Conservation (phyloP, 2,113 vertebrate genomes). For the Sander lucioperca region DNA sequence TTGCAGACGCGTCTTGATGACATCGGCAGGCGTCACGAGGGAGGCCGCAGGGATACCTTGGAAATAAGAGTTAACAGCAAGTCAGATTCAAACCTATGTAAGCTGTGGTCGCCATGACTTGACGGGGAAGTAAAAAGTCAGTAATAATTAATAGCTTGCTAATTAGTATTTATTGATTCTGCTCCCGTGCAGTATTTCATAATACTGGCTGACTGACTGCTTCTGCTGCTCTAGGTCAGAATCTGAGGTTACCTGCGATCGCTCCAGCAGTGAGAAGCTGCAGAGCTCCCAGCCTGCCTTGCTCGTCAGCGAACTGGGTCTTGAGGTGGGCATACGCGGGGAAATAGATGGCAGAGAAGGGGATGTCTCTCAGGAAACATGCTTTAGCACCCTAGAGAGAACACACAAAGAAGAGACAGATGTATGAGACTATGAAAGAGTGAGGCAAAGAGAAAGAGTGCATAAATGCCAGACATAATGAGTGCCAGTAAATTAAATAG, state of each 20-base stretch:
- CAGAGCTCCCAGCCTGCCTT: conserved; percentile 89
- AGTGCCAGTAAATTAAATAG: not conserved
- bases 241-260: conserved; percentile 90
- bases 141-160: no score
- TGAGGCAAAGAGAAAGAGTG: conserved; percentile 7
- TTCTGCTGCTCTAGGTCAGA: not conserved
- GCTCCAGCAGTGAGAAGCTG: conserved; percentile 97
- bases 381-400: conserved; percentile 94
- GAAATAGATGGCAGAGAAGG: conserved; percentile 99
- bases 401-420: conserved; percentile 18
- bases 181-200: not conserved
- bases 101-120: not conserved
- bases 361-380: conserved; percentile 98
- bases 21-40: conserved; percentile 97
- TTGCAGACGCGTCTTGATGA: conserved; percentile 98
- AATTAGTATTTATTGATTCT: not conserved
- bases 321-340: conserved; percentile 97
- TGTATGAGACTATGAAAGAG: not conserved
- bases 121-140: not conserved
- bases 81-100: not conserved
- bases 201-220: not conserved
- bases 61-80: conserved; percentile 1
- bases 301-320: conserved; percentile 90
- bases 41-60: conserved; percentile 97
- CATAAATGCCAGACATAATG: not conserved